Conservation (phyloP, 2,113 vertebrate species). For the Loxodonta africana region DNA sequence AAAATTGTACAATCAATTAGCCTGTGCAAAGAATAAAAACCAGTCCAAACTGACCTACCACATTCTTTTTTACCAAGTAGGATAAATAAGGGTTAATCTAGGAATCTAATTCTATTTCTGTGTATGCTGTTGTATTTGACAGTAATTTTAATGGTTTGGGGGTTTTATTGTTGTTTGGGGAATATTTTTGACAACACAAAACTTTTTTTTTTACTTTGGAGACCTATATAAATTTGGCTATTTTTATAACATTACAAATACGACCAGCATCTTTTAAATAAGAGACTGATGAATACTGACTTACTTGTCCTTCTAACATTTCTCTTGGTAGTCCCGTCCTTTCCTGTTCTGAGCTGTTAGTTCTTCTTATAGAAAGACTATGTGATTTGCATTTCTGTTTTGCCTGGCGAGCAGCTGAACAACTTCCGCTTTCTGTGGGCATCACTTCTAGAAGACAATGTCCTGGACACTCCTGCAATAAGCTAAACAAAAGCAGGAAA, state of each 20-base stretch:
- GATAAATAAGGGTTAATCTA: neutral
- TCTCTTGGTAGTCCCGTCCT: constrained; percentile 93
- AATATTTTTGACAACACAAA: neutral
- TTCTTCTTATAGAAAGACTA: constrained; percentile 97
- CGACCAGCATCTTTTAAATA: neutral
- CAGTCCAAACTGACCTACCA: neutral
- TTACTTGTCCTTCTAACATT: constrained; percentile 98
- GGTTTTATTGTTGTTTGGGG: neutral
- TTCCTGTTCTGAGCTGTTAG: constrained; percentile 98
- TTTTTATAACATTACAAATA: neutral
- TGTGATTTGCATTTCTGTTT: constrained; percentile 99
- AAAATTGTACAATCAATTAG: neutral
- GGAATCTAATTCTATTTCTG: neutral
- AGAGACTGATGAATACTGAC: constrained; percentile 10
- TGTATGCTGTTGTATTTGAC: neutral
- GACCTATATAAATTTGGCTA: neutral
- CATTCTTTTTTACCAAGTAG: neutral
- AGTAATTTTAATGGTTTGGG: neutral
- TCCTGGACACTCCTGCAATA: constrained; percentile 90
- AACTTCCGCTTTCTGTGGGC: constrained; percentile 99
- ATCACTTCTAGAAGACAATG: constrained; percentile 94
- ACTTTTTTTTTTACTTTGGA: neutral
- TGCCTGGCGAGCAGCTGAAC: constrained; percentile 95
- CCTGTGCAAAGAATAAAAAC: neutral
- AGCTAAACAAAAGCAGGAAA: constrained; percentile 85